These are phyloP conservation scores for Spinus olivaceus DNA, from an alignment of 2,797 vertebrate species.

Conservation along the genomic window DNA sequence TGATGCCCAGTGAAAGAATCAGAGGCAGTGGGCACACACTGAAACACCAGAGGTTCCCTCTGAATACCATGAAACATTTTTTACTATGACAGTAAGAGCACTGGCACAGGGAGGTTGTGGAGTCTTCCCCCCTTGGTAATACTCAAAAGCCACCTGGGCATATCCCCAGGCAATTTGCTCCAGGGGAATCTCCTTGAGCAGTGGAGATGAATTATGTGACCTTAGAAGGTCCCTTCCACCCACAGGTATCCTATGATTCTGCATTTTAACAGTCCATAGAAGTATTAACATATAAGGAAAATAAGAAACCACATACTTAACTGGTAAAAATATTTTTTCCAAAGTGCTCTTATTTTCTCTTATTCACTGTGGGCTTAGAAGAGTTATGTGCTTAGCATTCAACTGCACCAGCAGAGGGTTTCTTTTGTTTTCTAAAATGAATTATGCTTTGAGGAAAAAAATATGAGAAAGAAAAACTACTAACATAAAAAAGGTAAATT, in stretches of 20 bases:
- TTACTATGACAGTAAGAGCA: not conserved
- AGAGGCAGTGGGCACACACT: not conserved
- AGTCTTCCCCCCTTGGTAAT: not conserved
- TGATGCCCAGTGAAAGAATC: not conserved
- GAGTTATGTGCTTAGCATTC: not conserved
- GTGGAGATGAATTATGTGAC: not conserved
- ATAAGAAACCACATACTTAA: not conserved
- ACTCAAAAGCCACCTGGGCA: not conserved
- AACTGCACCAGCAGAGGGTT: not conserved
- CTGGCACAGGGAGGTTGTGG: not conserved
- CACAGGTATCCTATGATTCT: not conserved
- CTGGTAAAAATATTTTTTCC: not conserved
- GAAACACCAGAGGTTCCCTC: not conserved
- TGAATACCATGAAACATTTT: not conserved
- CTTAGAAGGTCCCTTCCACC: not conserved
- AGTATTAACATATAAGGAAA: not conserved
- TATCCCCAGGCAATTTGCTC: not conserved
- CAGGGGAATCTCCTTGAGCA: not conserved
- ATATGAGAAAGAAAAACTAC: not conserved
- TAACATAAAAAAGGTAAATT: not conserved
- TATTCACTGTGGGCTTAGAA: not conserved
- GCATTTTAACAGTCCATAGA: rapidly evolving
- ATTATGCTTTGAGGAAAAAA: not conserved
- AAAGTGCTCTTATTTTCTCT: not conserved
- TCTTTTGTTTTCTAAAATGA: not conserved